phyloP scores from a whole-genome alignment of 1,140 invertebrate genomes.

The Lepidurus apus region DNA sequence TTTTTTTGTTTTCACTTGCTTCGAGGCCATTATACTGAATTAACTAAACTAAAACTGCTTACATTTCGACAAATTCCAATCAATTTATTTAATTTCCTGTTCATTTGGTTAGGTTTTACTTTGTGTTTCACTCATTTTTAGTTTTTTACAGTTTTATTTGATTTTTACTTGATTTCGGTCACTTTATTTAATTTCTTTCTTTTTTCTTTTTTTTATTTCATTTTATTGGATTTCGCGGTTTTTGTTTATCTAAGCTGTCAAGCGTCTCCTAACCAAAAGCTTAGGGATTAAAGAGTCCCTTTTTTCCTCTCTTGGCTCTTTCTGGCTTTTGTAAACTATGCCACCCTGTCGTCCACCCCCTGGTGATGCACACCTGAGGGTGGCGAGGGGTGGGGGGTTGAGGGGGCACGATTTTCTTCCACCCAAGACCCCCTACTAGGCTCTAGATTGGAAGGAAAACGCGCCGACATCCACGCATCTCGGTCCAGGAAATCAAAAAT shows the following conservation, averaged over 20 bases:
- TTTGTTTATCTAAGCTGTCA: conserved; percentile 6
- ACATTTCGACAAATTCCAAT: too few relatives aligned
- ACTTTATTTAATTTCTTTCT: too few relatives aligned
- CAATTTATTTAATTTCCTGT: not conserved
- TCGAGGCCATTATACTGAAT: too few relatives aligned
- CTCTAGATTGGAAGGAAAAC: conserved; percentile 19
- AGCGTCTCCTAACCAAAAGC: not conserved
- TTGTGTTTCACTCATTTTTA: too few relatives aligned
- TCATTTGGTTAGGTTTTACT: too few relatives aligned
- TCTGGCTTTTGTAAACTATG: conserved; percentile 3
- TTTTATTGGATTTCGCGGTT: not conserved
- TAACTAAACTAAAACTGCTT: too few relatives aligned
- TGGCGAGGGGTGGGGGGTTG: not conserved
- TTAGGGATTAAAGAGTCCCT: not conserved
- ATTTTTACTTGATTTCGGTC: too few relatives aligned
- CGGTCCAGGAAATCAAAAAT: conserved; percentile 6
- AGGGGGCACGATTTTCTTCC: not conserved
- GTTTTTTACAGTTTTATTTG: not conserved
- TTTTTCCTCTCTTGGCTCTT: not conserved
- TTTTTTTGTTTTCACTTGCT: too few relatives aligned
- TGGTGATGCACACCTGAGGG: conserved; percentile 20
- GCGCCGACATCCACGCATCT: conserved; percentile 17
- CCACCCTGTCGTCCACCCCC: conserved; percentile 16
- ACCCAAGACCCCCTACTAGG: not conserved
- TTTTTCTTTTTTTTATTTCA: not conserved